Evolutionary conservation across 2,888 invertebrate species (phyloP).

Genomic region (Netelia virgata): DNA sequence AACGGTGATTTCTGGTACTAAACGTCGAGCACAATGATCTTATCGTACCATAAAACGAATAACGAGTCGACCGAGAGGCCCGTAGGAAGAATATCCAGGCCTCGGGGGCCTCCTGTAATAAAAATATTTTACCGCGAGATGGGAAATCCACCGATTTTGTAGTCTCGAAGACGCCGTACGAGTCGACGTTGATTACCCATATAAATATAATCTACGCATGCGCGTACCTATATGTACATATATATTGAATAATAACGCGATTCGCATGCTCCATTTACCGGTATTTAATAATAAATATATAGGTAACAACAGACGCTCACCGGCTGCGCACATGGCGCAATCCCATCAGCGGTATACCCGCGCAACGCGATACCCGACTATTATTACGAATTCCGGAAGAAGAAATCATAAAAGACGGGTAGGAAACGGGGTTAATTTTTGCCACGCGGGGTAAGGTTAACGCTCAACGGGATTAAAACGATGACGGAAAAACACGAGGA

Average conservation of each 20-base stretch:
- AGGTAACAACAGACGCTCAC: neutral
- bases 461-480: constrained; percentile 60
- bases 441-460: constrained; percentile 40
- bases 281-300: constrained; percentile 22
- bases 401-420: constrained; percentile 43
- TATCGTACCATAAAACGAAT: constrained; percentile 51
- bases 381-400: constrained; percentile 62
- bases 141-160: constrained; percentile 3
- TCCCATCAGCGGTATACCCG: constrained; percentile 16
- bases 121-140: constrained; percentile 25
- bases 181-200: constrained; percentile 5
- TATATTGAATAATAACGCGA: constrained; percentile 15
- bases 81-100: neutral
- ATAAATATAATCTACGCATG: neutral
- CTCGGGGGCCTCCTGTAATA: constrained; percentile 9
- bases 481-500: constrained; percentile 42
- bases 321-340: neutral
- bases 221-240: neutral
- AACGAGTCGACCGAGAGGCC: constrained; percentile 17
- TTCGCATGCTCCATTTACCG: constrained; percentile 21
- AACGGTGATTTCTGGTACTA: constrained; percentile 60
- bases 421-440: constrained; percentile 35
- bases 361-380: neutral
- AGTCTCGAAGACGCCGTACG: neutral
- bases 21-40: constrained; percentile 48